Percentiles rank a stretch among this genome's conserved stretches.
These are phyloP conservation scores for Sphenopsis melanotis DNA, from an alignment of 2,797 vertebrate species.

Conservation along the genomic window DNA sequence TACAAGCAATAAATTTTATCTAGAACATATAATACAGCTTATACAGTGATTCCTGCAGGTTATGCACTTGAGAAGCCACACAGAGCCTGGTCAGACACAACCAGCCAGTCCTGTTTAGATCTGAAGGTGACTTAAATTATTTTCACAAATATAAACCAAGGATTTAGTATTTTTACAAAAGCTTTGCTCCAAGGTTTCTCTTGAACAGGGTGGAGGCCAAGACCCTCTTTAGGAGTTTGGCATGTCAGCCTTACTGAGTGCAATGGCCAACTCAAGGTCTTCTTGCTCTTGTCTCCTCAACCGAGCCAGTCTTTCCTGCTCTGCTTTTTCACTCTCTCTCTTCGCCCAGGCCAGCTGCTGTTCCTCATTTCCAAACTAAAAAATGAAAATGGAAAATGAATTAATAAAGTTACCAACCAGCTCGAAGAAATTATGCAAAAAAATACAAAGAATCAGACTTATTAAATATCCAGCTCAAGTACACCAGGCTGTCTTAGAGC, in stretches of 20 bases:
- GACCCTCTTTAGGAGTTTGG: constrained; percentile 80
- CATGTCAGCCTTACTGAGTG: constrained; percentile 98
- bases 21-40: constrained; percentile 29
- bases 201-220: background rate
- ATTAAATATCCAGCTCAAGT: background rate
- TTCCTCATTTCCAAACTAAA: constrained; percentile 95
- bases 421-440: background rate
- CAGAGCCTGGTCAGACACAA: background rate
- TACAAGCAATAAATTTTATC: constrained; percentile 35
- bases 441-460: background rate
- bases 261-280: constrained; percentile 95
- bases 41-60: constrained; percentile 3
- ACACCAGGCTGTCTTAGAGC: background rate
- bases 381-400: constrained; percentile 3
- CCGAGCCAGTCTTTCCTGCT: constrained; percentile 92
- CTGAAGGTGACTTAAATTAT: background rate
- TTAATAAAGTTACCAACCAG: background rate
- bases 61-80: constrained; percentile 15
- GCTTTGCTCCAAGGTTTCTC: background rate
- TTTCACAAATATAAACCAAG: background rate
- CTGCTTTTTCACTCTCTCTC: constrained; percentile 92
- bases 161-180: constrained; percentile 11
- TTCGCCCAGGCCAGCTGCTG: constrained; percentile 99
- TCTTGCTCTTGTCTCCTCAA: constrained; percentile 94
- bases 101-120: background rate